phyloP scores from a whole-genome alignment of 1,140 invertebrate genomes.

The Pemphigus obesinymphae region DNA sequence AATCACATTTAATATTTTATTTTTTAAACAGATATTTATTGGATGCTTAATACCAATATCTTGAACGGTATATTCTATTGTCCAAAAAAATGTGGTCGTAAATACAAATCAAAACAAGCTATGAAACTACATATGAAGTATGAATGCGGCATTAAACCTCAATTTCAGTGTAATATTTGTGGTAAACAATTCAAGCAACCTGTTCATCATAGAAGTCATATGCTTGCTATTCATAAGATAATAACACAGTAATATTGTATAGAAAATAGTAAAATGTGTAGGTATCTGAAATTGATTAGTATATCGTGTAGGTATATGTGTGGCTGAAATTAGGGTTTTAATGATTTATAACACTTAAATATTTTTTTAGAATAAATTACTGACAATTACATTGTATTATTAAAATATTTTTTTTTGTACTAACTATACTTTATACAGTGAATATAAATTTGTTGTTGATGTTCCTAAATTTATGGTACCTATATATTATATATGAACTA shows the following conservation, averaged over 20 bases:
- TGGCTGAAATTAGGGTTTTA: too few species aligned
- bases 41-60: background rate
- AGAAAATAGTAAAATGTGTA: background rate
- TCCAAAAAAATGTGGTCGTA: slow-evolving; percentile 50
- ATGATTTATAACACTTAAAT: too few species aligned
- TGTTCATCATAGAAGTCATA: slow-evolving; percentile 29
- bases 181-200: slow-evolving; percentile 17
- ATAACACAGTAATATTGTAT: background rate
- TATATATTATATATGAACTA: too few species aligned
- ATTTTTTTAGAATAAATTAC: too few species aligned
- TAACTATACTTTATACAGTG: background rate
- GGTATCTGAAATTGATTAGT: background rate
- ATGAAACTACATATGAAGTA: slow-evolving; percentile 53
- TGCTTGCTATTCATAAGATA: slow-evolving; percentile 23
- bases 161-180: slow-evolving; percentile 25
- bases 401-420: too few species aligned
- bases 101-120: slow-evolving; percentile 52
- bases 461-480: too few species aligned
- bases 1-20: background rate
- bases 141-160: slow-evolving; percentile 52
- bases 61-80: background rate
- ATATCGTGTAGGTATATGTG: too few species aligned
- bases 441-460: background rate
- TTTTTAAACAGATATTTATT: background rate
- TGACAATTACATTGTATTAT: too few species aligned